Evolutionary conservation across 2,797 vertebrate genomes (phyloP).

Genomic region (Sebastes trivittatus): DNA sequence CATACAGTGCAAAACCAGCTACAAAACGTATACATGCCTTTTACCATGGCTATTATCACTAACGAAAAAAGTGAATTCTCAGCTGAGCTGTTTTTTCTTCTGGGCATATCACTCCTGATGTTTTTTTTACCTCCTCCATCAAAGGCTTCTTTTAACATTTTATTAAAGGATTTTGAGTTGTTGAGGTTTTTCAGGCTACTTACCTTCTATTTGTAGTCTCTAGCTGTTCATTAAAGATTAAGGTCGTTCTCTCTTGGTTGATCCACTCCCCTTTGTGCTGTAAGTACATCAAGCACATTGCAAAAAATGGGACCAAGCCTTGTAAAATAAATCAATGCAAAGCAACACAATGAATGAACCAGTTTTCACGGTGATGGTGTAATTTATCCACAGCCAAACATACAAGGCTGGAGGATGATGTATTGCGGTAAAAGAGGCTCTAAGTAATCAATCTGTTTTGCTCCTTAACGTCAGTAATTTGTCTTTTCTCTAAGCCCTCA

Average conservation of each 20-base stretch:
- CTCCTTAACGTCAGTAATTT: not conserved
- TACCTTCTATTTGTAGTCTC: not conserved
- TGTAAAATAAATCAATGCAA: not conserved
- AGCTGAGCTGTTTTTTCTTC: not conserved
- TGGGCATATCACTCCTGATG: not conserved
- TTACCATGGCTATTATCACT: not conserved
- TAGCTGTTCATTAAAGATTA: not conserved
- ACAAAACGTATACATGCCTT: not conserved
- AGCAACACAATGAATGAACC: conserved; percentile 7
- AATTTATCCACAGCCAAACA: not conserved
- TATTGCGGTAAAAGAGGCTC: not conserved
- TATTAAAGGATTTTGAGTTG: not conserved
- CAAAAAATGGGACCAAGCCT: not conserved
- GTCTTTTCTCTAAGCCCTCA: not conserved
- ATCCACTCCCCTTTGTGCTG: not conserved
- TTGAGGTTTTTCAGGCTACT: not conserved
- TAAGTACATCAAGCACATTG: not conserved
- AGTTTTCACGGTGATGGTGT: not conserved
- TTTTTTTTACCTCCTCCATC: not conserved
- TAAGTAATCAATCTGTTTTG: not conserved
- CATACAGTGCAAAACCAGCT: not conserved
- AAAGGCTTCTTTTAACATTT: not conserved
- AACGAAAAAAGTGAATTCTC: not conserved
- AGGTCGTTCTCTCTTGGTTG: not conserved
- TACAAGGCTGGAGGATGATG: not conserved